These are phyloP conservation scores for Hydroisotoma schaefferi DNA, from an alignment of 2,888 invertebrate genomes.

Conservation along the genomic window DNA sequence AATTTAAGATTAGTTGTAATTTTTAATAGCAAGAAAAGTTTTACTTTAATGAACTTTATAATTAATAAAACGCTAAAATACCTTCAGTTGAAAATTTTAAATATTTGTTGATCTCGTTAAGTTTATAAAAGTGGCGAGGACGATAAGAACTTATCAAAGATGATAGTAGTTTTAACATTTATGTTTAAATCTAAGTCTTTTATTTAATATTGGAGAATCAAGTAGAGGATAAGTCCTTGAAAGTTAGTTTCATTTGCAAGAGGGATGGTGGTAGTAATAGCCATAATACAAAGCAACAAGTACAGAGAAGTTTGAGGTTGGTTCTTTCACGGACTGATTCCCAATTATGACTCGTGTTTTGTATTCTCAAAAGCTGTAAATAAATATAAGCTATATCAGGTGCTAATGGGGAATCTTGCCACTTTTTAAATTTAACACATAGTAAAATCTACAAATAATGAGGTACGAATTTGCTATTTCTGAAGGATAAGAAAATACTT, in stretches of 20 bases:
- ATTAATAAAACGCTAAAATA: too few relatives aligned
- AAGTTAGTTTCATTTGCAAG: background rate
- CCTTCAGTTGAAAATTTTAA: too few relatives aligned
- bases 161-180: background rate
- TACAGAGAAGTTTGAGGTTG: slow-evolving; percentile 11
- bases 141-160: background rate
- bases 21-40: too few relatives aligned
- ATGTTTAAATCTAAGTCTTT: background rate
- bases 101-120: too few relatives aligned
- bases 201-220: background rate
- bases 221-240: background rate
- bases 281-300: slow-evolving; percentile 2
- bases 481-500: too few relatives aligned
- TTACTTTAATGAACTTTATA: too few relatives aligned
- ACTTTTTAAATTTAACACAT: too few relatives aligned
- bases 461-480: background rate
- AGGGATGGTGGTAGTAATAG: background rate
- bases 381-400: too few relatives aligned
- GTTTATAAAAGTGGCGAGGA: too few relatives aligned
- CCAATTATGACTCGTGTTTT: slow-evolving; percentile 39
- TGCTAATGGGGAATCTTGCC: too few relatives aligned
- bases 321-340: slow-evolving; percentile 43
- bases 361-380: background rate
- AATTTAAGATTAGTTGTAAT: too few relatives aligned
- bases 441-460: background rate